These are phyloP conservation scores for Peromyscus polionotus DNA, from an alignment of 2,113 vertebrate genomes.

Conservation along the genomic window DNA sequence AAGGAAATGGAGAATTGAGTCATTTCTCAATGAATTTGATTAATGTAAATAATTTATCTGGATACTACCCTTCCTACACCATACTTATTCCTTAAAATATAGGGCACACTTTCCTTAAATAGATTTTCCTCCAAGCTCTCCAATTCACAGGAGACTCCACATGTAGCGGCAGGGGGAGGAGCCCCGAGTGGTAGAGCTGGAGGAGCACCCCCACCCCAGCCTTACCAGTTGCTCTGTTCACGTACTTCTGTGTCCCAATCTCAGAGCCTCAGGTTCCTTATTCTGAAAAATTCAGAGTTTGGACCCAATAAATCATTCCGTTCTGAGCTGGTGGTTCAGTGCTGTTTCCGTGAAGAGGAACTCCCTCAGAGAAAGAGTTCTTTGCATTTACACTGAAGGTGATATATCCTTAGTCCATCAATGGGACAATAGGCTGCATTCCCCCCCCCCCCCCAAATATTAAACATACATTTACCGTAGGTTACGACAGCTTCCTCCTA, in stretches of 20 bases:
- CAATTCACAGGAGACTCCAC: neutral
- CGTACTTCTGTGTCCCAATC: rapidly evolving
- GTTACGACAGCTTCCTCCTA: neutral
- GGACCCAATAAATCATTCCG: neutral
- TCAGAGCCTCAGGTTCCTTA: neutral
- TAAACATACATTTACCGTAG: neutral
- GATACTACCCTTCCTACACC: neutral
- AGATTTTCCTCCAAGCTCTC: neutral
- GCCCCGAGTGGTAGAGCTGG: rapidly evolving
- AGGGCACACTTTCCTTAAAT: neutral
- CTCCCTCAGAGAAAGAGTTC: neutral
- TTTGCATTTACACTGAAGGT: neutral
- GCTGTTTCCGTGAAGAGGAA: neutral
- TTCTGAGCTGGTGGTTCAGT: neutral
- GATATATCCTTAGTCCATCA: neutral
- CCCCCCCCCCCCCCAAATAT: constrained; percentile 17
- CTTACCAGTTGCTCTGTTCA: rapidly evolving
- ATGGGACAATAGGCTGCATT: neutral
- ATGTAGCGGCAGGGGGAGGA: rapidly evolving
- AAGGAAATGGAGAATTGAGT: neutral
- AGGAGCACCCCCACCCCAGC: rapidly evolving
- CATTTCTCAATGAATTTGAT: constrained; percentile 55
- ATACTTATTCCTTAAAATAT: neutral
- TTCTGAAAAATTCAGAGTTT: neutral
- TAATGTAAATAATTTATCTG: constrained; percentile 35